Evolutionary conservation across 2,113 vertebrate species (phyloP), one percentile per base, ranked within the genome.

Genomic region (Actinemys pallida): DNA sequence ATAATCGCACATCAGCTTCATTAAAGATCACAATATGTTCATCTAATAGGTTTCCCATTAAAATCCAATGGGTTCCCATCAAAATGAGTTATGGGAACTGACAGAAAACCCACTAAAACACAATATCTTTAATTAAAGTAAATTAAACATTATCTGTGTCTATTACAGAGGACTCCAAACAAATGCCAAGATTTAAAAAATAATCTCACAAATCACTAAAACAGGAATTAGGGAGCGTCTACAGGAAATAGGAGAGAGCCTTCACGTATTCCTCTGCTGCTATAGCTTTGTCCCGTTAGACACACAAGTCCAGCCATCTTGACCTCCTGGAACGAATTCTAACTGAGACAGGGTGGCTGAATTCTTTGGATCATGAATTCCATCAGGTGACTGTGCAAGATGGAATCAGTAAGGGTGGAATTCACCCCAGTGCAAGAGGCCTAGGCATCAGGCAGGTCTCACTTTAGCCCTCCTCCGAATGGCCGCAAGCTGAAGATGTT

Each of bases 21-120:
- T 98, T 98, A 98, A 97, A 98, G 98, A 97, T 96, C 96, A 97
- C 98, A 98, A 97, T 98, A 98, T 98, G 98, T 98, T 98, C 97
- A 94, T 96, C 96, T 98, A 98, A 98, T 98, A 95, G 95, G 98
- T 97, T 98, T 98, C 98, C 97, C 98, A 95, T 98, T 98, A 98
- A 98, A 98, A 97, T 98, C 97, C 97, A 97, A 97, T 96, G 97
- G 97, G 97, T 97, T 97, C 96, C 97, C 97, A 97, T 98, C 98
- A 98, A 98, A 96, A 97, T 98, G 98, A 98, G 82, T 98, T 98
- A 98, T 96, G 96, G 87, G 86, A 92, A 91, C 93, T 86, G 97
- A 91, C 87, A 96, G 92, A 97, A 97, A 98, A 97, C 96, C 96
- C 94, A 96, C 97, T 97, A 95, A 98, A 92, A 90, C 81, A 53